These are phyloP conservation scores for Panulirus ornatus DNA, from an alignment of 1,140 invertebrate species.

Conservation along the genomic window DNA sequence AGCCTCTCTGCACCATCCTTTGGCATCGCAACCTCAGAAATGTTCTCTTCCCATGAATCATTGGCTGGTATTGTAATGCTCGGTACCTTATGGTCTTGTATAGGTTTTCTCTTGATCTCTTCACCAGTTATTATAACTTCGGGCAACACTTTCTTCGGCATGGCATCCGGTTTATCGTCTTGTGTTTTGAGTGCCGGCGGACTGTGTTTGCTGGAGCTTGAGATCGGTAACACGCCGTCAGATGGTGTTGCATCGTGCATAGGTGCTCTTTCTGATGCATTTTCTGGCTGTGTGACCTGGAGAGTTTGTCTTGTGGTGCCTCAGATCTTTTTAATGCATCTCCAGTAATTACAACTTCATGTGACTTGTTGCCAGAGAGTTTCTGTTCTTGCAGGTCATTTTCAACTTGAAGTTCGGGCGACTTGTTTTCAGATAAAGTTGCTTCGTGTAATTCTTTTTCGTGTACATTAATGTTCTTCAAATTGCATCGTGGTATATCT, in stretches of 20 bases:
- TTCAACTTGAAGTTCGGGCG: not conserved
- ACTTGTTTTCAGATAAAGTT: not conserved
- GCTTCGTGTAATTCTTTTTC: not conserved
- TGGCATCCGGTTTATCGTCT: not conserved
- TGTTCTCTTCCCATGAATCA: not conserved
- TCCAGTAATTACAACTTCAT: not conserved
- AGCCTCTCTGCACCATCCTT: not conserved
- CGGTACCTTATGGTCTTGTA: not conserved
- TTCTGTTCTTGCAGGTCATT: not conserved
- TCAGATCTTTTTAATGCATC: not conserved
- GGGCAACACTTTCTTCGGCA: not conserved
- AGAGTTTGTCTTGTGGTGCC: not conserved
- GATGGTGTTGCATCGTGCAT: not conserved
- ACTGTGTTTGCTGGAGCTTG: not conserved
- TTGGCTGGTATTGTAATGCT: not conserved
- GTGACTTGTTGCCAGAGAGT: not conserved
- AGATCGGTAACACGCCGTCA: conserved; percentile 8
- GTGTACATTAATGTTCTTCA: not conserved
- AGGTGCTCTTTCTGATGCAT: conserved; percentile 12
- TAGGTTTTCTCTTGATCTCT: not conserved
- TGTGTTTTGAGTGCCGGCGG: not conserved
- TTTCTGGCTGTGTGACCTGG: conserved; percentile 2
- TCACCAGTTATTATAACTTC: not conserved
- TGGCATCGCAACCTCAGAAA: not conserved
- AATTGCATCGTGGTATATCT: not conserved